Conservation (phyloP, 2,797 vertebrate species). For the Catostomus latipinnis region DNA sequence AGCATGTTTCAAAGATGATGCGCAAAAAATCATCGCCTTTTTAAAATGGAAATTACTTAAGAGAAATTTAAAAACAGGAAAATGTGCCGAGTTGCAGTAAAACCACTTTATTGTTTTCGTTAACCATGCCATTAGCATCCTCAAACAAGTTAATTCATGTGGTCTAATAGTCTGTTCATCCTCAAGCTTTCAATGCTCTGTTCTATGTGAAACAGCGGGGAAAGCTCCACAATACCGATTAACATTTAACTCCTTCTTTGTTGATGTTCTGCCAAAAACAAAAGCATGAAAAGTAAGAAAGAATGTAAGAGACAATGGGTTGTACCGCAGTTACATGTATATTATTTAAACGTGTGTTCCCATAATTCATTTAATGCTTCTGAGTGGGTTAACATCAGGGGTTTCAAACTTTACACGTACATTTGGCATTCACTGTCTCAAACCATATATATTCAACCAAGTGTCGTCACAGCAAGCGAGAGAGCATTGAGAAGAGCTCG, state of each 20-base stretch:
- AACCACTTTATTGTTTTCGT: conserved; percentile 86
- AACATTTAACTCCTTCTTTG: conserved; percentile 63
- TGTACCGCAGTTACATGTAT: conserved; percentile 38
- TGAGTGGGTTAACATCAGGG: conserved; percentile 5
- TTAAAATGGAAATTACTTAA: conserved; percentile 73
- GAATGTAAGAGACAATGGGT: conserved; percentile 63
- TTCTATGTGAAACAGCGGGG: conserved; percentile 76
- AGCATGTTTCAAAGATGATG: conserved; percentile 61
- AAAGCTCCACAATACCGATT: conserved; percentile 73
- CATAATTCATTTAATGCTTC: conserved; percentile 15
- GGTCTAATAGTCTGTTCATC: conserved; percentile 86
- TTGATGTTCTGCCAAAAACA: conserved; percentile 73
- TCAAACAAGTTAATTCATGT: conserved; percentile 86
- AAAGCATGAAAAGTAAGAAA: conserved; percentile 58
- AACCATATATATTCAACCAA: conserved; percentile 64
- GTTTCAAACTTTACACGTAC: conserved; percentile 44
- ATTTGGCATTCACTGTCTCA: conserved; percentile 67
- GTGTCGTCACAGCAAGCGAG: conserved; percentile 71
- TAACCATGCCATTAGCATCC: conserved; percentile 86
- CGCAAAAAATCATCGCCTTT: conserved; percentile 66
- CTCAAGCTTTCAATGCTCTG: conserved; percentile 76
- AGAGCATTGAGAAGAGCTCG: conserved; percentile 10
- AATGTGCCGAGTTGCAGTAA: conserved; percentile 72
- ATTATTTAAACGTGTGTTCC: conserved; percentile 53
- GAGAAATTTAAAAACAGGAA: conserved; percentile 80